phyloP scores from a whole-genome alignment of 2,113 vertebrate species.

The Rissa tridactyla region DNA sequence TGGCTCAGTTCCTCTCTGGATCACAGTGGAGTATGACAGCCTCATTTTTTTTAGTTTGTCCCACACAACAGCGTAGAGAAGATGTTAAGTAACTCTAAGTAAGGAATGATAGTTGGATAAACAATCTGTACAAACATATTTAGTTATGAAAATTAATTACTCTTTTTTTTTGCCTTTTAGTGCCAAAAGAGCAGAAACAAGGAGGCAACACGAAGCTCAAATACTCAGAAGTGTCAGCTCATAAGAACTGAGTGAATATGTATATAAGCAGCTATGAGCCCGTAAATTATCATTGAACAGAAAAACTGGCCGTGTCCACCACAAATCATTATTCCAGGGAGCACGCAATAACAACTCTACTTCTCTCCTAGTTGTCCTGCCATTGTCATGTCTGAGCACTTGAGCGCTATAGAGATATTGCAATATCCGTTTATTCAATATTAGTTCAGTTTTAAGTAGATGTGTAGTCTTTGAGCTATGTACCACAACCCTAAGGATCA shows the following conservation, averaged over 20 bases:
- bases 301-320: background rate
- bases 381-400: background rate
- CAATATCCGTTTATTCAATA: background rate
- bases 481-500: fast-evolving
- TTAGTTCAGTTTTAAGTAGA: background rate
- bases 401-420: background rate
- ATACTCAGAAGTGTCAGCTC: background rate
- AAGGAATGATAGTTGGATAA: background rate
- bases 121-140: background rate
- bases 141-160: background rate
- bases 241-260: background rate
- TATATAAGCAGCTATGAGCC: background rate
- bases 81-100: background rate
- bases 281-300: background rate
- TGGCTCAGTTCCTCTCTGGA: background rate
- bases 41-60: background rate
- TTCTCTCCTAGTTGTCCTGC: background rate
- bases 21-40: background rate
- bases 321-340: background rate
- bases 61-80: background rate
- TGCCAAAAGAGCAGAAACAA: background rate
- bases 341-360: background rate
- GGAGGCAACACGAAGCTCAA: background rate
- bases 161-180: background rate
- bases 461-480: background rate